A percentile compares a stretch with the other conserved stretches of the same genome.
These are phyloP conservation scores for Drosophila chauvacae DNA, from an alignment of 1,140 invertebrate genomes.

Conservation along the genomic window DNA sequence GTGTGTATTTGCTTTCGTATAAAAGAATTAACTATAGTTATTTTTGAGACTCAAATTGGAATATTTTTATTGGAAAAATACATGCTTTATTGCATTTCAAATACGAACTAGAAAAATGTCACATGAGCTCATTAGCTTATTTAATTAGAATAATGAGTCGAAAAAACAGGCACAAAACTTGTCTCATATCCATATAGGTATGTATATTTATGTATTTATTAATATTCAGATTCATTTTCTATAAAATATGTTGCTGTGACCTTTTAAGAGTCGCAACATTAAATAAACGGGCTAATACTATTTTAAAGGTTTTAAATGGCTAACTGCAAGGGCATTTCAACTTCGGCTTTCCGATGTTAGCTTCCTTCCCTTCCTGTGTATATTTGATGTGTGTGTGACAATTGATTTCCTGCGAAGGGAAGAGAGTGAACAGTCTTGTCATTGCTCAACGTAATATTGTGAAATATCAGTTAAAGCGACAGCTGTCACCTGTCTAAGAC, in stretches of 20 bases:
- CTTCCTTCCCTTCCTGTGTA: background rate
- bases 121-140: too few species aligned
- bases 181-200: too few species aligned
- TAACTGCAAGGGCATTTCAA: background rate
- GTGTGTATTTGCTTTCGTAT: too few species aligned
- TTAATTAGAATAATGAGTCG: too few species aligned
- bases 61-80: background rate
- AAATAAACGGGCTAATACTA: background rate
- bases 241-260: too few species aligned
- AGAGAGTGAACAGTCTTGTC: conserved; percentile 1
- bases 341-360: background rate
- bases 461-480: conserved; percentile 56
- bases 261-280: background rate
- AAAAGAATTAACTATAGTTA: too few species aligned
- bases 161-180: too few species aligned
- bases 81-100: too few species aligned
- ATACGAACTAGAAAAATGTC: too few species aligned
- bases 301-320: background rate
- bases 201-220: too few species aligned
- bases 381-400: conserved; percentile 36
- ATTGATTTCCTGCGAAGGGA: conserved; percentile 1
- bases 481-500: conserved; percentile 49
- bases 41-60: background rate
- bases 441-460: conserved; percentile 36
- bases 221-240: too few species aligned